These are phyloP conservation scores for Ptiloglossa arizonensis DNA, from an alignment of 1,140 invertebrate genomes.

Conservation along the genomic window DNA sequence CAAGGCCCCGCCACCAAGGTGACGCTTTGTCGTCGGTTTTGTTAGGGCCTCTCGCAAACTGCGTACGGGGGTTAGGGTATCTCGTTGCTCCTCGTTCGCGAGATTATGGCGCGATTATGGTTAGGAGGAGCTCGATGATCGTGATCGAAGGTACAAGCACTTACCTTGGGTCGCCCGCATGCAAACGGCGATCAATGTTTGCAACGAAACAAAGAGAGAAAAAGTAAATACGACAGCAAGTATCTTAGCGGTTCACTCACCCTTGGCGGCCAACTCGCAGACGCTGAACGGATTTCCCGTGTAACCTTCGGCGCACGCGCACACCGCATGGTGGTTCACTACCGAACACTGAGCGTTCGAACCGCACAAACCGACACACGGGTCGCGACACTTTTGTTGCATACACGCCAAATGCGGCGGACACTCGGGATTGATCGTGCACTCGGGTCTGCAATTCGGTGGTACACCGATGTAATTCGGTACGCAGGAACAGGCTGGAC, in stretches of 20 bases:
- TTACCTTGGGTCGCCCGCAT: conserved; percentile 67
- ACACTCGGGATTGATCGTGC: conserved; percentile 84
- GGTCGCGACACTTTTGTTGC: conserved; percentile 81
- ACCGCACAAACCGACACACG: conserved; percentile 83
- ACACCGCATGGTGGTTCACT: conserved; percentile 83
- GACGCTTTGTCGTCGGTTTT: conserved; percentile 20
- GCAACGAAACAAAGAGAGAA: conserved; percentile 23
- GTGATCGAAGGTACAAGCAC: conserved; percentile 61
- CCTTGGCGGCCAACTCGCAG: conserved; percentile 79
- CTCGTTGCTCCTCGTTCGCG: not conserved
- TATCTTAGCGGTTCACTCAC: conserved; percentile 69
- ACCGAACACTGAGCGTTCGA: conserved; percentile 81
- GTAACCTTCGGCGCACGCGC: conserved; percentile 81
- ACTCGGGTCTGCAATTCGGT: conserved; percentile 84
- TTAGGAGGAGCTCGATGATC: not conserved
- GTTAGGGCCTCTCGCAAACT: conserved; percentile 20
- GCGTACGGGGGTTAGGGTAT: no score
- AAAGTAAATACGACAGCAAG: not conserved
- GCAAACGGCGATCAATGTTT: conserved; percentile 29
- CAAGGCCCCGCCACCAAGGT: conserved; percentile 44
- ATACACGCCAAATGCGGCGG: conserved; percentile 81
- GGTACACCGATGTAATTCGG: conserved; percentile 83
- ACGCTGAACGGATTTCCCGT: conserved; percentile 84
- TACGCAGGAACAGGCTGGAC: conserved; percentile 81
- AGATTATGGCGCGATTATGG: not conserved